phyloP scores from a whole-genome alignment of 2,113 vertebrate species.

The Ptychochromis oligacanthus region DNA sequence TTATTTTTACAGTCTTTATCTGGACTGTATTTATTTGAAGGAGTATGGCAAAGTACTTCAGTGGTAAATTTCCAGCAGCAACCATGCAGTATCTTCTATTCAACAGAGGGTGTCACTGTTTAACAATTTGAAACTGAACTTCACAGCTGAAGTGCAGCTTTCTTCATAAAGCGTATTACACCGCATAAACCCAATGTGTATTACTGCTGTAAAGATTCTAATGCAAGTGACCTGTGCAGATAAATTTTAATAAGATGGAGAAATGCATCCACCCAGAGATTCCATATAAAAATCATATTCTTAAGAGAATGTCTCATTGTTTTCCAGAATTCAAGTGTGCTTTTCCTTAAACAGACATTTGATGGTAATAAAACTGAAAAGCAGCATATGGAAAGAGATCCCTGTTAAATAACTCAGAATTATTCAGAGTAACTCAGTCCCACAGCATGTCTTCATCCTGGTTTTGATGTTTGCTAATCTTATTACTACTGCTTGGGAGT shows the following conservation, averaged over 20 bases:
- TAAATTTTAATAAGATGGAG: not conserved
- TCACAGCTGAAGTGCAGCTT: accelerated
- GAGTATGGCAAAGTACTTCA: not conserved
- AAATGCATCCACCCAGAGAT: accelerated
- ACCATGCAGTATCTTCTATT: not conserved
- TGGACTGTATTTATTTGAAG: not conserved
- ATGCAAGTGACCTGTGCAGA: not conserved
- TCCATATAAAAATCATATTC: not conserved
- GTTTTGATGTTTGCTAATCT: too few relatives aligned
- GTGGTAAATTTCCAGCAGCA: not conserved
- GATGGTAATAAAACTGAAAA: not conserved
- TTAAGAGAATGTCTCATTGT: not conserved
- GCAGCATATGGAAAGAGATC: not conserved
- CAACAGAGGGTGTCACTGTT: conserved; percentile 15
- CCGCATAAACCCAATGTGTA: not conserved
- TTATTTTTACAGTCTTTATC: not conserved
- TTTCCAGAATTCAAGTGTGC: not conserved
- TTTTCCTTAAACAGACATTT: not conserved
- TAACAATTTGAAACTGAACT: not conserved
- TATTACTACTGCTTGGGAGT: not conserved
- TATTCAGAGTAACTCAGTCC: not conserved
- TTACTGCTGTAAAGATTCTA: accelerated
- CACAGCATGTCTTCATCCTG: too few relatives aligned
- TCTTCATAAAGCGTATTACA: too few relatives aligned
- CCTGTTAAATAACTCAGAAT: not conserved